These are phyloP conservation scores for Microctenopoma steveboyesi DNA, from an alignment of 2,797 vertebrate species.

Conservation along the genomic window DNA sequence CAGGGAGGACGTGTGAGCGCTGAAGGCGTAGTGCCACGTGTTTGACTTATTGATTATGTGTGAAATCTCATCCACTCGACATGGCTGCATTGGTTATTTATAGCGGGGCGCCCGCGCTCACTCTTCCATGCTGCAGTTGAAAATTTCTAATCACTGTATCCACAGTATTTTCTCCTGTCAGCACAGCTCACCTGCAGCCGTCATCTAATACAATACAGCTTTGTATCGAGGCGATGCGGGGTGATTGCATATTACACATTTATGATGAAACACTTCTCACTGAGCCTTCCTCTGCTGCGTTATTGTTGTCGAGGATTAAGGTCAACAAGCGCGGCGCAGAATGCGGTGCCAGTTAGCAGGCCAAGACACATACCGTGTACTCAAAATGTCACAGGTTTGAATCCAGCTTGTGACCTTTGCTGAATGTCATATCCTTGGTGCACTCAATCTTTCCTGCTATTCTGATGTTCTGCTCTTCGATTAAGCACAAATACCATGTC, in stretches of 20 bases:
- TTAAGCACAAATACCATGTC: conserved; percentile 19
- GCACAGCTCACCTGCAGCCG: conserved; percentile 25
- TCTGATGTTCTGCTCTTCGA: conserved; percentile 21
- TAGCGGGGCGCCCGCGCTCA: conserved; percentile 41
- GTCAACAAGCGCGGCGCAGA: conserved; percentile 32
- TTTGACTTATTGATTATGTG: conserved; percentile 78
- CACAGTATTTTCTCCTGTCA: conserved; percentile 22
- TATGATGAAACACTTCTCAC: neutral
- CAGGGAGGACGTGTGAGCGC: conserved; percentile 3
- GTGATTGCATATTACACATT: conserved; percentile 42
- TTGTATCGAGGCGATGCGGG: neutral
- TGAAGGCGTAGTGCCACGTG: conserved; percentile 47
- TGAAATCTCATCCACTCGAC: conserved; percentile 72
- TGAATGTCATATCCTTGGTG: conserved; percentile 57
- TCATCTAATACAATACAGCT: neutral
- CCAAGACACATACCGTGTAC: conserved; percentile 13
- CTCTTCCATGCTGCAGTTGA: conserved; percentile 25
- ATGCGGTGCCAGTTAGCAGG: conserved; percentile 21
- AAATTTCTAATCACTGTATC: conserved; percentile 53
- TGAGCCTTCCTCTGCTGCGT: neutral
- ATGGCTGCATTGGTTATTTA: conserved; percentile 67
- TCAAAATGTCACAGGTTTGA: conserved; percentile 70
- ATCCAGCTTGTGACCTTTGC: conserved; percentile 64
- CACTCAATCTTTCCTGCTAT: conserved; percentile 23
- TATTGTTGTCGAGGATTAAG: conserved; percentile 27